phyloP scores from a whole-genome alignment of 1,140 invertebrate genomes.

The Bombus confusus region DNA sequence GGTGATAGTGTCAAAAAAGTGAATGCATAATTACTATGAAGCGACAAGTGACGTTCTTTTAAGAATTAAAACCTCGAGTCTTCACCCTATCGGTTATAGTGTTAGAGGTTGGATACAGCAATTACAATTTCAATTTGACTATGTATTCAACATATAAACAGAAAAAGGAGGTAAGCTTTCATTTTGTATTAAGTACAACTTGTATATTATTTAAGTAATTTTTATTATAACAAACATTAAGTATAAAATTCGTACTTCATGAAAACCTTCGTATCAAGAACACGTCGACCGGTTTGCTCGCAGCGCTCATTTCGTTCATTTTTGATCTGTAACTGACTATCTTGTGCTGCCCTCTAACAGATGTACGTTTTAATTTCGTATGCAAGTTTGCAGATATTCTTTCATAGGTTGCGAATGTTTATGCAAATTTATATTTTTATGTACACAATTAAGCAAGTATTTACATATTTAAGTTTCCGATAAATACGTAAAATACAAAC shows the following conservation, averaged over 20 bases:
- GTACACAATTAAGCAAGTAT: too few relatives aligned
- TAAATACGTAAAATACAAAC: not conserved
- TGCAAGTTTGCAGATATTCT: not conserved
- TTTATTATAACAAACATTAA: not conserved
- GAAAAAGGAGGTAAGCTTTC: constrained; percentile 10
- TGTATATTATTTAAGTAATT: not conserved
- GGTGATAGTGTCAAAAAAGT: constrained; percentile 3
- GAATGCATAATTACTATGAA: constrained; percentile 4
- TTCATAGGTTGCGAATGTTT: not conserved
- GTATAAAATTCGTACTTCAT: constrained; percentile 24
- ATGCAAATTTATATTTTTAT: not conserved
- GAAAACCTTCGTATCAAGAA: constrained; percentile 51
- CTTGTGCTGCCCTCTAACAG: constrained; percentile 24
- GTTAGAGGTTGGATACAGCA: constrained; percentile 39
- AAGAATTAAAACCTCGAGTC: constrained; percentile 23
- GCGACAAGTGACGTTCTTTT: constrained; percentile 31
- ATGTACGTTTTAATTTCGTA: not conserved
- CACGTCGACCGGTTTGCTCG: constrained; percentile 62
- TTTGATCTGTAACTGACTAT: not conserved
- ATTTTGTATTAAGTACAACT: not conserved
- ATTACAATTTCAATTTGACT: constrained; percentile 37
- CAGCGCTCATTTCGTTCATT: constrained; percentile 47
- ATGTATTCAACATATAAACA: not conserved
- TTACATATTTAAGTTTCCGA: not conserved
- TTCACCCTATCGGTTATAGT: constrained; percentile 35